These are phyloP conservation scores for Clamator glandarius DNA, from an alignment of 2,797 vertebrate species.

Conservation along the genomic window DNA sequence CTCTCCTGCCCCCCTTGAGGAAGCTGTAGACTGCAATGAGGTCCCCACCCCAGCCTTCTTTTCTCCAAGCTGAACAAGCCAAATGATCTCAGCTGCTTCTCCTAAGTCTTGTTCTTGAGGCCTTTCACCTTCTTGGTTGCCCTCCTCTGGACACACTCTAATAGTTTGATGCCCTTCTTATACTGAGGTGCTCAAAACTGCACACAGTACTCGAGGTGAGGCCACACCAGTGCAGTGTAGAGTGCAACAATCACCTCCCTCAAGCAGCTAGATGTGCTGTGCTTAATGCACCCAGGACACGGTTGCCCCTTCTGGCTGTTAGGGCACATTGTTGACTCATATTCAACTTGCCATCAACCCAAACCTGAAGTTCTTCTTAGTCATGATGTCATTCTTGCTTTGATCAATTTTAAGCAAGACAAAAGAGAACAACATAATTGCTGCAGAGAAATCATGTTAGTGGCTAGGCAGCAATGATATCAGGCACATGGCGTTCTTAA, in stretches of 20 bases:
- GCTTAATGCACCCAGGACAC: background rate
- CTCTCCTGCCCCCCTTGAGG: background rate
- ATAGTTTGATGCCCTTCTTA: background rate
- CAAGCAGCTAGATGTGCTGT: fast-evolving
- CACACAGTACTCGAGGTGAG: fast-evolving
- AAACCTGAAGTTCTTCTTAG: background rate
- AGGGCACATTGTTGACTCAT: background rate
- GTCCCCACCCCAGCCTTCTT: background rate
- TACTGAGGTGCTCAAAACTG: background rate
- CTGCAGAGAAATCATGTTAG: slow-evolving; percentile 24
- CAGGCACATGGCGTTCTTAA: background rate
- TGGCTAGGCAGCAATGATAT: background rate
- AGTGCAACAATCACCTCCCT: background rate
- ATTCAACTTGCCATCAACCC: background rate
- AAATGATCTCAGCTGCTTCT: background rate
- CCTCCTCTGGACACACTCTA: background rate
- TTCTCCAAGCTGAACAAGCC: background rate
- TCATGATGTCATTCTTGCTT: background rate
- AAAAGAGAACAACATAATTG: slow-evolving; percentile 21
- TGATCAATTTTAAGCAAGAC: background rate
- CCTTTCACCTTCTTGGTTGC: background rate
- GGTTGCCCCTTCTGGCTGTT: background rate
- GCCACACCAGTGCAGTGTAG: fast-evolving
- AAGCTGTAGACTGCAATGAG: background rate
- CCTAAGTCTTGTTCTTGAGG: background rate